These are phyloP conservation scores for Galerucella nymphaeae DNA, from an alignment of 2,888 invertebrate genomes.

Conservation along the genomic window DNA sequence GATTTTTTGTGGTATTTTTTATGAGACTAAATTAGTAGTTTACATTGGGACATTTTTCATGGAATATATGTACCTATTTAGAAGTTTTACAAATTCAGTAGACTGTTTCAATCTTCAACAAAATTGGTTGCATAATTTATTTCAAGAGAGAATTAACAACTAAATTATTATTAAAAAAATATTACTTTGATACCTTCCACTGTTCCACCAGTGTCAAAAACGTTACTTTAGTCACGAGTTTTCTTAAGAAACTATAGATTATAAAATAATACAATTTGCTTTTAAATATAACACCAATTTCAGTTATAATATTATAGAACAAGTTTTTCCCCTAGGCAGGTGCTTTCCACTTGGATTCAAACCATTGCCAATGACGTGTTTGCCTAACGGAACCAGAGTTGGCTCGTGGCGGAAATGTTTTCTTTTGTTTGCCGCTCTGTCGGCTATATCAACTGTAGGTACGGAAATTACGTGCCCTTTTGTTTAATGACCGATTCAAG, in stretches of 20 bases:
- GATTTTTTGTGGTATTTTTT: conserved; percentile 6
- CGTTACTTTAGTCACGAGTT: too few species aligned
- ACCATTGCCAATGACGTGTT: conserved; percentile 24
- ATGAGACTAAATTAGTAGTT: conserved; percentile 6
- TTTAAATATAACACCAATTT: background rate
- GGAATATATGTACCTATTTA: conserved; percentile 1
- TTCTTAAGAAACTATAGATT: too few species aligned
- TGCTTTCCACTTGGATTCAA: conserved; percentile 22
- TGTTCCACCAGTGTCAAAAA: too few species aligned
- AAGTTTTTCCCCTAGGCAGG: conserved; percentile 7
- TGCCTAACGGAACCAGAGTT: conserved; percentile 32
- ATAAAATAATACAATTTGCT: background rate
- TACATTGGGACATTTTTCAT: background rate
- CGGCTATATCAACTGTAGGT: conserved; percentile 26
- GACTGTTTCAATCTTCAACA: too few species aligned
- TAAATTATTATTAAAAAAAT: too few species aligned
- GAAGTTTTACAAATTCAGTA: background rate
- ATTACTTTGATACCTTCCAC: too few species aligned
- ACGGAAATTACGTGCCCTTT: conserved; percentile 10
- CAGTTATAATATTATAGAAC: background rate
- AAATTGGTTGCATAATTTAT: too few species aligned
- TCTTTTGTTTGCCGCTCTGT: conserved; percentile 41
- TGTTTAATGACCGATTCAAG: conserved; percentile 12
- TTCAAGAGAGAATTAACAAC: too few species aligned
- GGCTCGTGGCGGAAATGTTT: conserved; percentile 43